Base-by-base conservation (phyloP, 1,140 invertebrate species). In the Teleogryllus occipitalis region DNA sequence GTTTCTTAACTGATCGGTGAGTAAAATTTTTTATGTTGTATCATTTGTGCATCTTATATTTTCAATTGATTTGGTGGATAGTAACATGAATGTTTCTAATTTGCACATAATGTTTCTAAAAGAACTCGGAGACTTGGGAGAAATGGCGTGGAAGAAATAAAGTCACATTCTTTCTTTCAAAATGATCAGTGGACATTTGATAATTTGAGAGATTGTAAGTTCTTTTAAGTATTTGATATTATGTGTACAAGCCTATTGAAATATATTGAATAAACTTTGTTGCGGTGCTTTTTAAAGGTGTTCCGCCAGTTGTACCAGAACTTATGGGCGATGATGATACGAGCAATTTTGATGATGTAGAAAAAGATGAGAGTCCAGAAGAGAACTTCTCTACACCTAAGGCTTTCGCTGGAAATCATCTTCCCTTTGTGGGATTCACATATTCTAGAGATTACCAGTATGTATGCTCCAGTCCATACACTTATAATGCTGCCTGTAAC, bases 141-240 rank as follows among this genome's bases (percentile, higher is more conserved):
- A 83, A 97, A 96, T 88, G 97, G 96, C 81, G 93, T 98, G 7
- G 93, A 96, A 82, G 97, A 99, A 88, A 98, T 99, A 76, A 98
- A 98, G 86, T 88, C 86, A 75, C 98, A 99, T 88, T 90, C 91
- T 27, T 99, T 99, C 86, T 99, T 99, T 86, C 90, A 92, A 81
- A 99, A 98, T 87, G 96, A 98, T 84, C 93, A 97, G 82, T 99
- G 98, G 98, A 97, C 93, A 47, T 99, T 99, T 88, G 95, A 97
- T 65, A 99, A 96, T 86, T 93, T 99, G 77, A 88, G 97, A 82
- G 93, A 97, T 84, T 94, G 95, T 76, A 75, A 82, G 74, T 81
- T 27, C 27, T 39, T 39, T 39, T 39, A 1, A 39, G 27, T 39
- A 39, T 39, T 39, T 39, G 27, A 39, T 39, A 39, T 39, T 39